These are phyloP conservation scores for Brassicogethes aeneus DNA, from an alignment of 2,888 invertebrate genomes.

Conservation along the genomic window DNA sequence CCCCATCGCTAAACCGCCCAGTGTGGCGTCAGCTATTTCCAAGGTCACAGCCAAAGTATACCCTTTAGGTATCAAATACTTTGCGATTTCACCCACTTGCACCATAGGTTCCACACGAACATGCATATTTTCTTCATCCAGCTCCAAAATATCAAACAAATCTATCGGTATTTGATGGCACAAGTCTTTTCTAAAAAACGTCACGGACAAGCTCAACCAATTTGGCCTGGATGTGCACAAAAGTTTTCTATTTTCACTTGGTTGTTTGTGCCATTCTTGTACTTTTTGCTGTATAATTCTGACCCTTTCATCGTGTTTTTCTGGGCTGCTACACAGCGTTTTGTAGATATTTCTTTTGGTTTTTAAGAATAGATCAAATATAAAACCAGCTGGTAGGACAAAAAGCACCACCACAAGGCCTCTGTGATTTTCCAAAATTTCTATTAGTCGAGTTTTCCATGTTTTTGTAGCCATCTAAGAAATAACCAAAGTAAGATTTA, in stretches of 20 bases:
- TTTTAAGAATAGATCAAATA: slow-evolving; percentile 46
- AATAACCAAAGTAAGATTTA: not conserved
- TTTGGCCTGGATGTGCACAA: slow-evolving; percentile 60
- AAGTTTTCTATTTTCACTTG: slow-evolving; percentile 42
- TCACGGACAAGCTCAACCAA: slow-evolving; percentile 60
- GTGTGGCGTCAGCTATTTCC: slow-evolving; percentile 59
- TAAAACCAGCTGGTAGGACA: slow-evolving; percentile 58
- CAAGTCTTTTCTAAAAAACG: slow-evolving; percentile 54
- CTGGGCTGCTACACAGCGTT: slow-evolving; percentile 36
- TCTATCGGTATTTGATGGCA: slow-evolving; percentile 56
- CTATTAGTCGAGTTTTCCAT: slow-evolving; percentile 35
- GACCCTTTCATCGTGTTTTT: slow-evolving; percentile 42
- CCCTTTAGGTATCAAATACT: slow-evolving; percentile 53
- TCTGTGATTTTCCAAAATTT: slow-evolving; percentile 52
- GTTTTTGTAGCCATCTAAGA: slow-evolving; percentile 14
- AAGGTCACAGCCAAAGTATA: slow-evolving; percentile 60
- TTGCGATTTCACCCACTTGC: slow-evolving; percentile 56
- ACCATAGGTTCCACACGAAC: slow-evolving; percentile 60
- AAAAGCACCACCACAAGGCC: slow-evolving; percentile 54
- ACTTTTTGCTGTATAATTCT: slow-evolving; percentile 45
- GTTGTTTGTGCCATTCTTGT: slow-evolving; percentile 46
- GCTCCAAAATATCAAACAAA: slow-evolving; percentile 50
- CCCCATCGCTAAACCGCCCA: slow-evolving; percentile 60
- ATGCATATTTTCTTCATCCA: slow-evolving; percentile 49
- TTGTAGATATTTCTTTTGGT: slow-evolving; percentile 37